A percentile compares a stretch with the other conserved stretches of the same genome.
These are phyloP conservation scores for Gymnopithys bicolor DNA, from an alignment of 2,797 vertebrate genomes.

Conservation along the genomic window DNA sequence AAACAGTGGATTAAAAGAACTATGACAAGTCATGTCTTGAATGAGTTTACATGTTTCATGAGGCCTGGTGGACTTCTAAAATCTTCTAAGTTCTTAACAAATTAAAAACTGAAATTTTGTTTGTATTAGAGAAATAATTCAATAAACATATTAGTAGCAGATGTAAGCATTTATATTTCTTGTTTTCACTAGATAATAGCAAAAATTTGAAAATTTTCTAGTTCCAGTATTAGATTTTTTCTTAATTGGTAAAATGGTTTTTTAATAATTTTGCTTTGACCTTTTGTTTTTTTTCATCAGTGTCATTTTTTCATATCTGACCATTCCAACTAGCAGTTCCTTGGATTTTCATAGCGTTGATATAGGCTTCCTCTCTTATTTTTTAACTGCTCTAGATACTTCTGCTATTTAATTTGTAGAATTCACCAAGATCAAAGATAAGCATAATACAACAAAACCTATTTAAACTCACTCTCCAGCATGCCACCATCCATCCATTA, in stretches of 20 bases:
- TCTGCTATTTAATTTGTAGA: not conserved
- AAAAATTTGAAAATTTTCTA: not conserved
- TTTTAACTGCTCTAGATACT: not conserved
- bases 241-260: not conserved
- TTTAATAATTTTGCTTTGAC: not conserved
- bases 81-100: not conserved
- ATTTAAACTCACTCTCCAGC: conserved; percentile 31
- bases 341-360: not conserved
- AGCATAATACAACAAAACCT: not conserved
- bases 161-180: not conserved
- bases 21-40: not conserved
- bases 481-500: conserved; percentile 64
- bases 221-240: not conserved
- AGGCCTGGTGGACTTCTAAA: not conserved
- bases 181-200: not conserved
- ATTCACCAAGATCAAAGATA: conserved; percentile 9
- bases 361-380: not conserved
- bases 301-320: conserved; percentile 42
- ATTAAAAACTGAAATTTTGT: not conserved
- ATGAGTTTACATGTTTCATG: not conserved
- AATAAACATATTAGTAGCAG: not conserved
- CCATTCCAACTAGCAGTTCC: conserved; percentile 35
- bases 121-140: not conserved
- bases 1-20: not conserved
- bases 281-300: conserved; percentile 18